Percentiles rank a stretch among this genome's conserved stretches.
phyloP scores from a whole-genome alignment of 2,797 vertebrate genomes.

The Semaprochilodus insignis region DNA sequence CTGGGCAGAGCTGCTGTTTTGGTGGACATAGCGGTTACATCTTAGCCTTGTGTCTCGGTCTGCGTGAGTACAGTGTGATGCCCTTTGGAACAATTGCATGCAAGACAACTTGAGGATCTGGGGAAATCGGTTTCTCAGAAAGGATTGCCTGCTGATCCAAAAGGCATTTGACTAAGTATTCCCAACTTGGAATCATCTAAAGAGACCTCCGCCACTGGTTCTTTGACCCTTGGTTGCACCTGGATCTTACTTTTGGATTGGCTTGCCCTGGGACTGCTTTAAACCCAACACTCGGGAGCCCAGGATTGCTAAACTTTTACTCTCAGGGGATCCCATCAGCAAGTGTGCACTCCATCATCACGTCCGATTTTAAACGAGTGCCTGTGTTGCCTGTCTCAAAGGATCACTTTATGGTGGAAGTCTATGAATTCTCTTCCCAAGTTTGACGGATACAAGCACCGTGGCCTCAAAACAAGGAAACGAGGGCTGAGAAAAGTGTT shows the following conservation, averaged over 20 bases:
- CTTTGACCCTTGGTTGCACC: neutral
- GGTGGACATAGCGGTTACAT: neutral
- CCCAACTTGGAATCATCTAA: neutral
- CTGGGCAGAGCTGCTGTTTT: conserved; percentile 14
- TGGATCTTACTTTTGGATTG: neutral
- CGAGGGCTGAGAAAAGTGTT: neutral
- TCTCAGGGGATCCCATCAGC: neutral
- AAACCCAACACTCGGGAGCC: neutral
- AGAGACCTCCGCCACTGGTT: neutral
- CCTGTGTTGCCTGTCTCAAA: neutral
- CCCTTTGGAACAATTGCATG: neutral
- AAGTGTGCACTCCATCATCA: neutral
- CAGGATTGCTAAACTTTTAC: neutral
- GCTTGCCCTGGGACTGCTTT: neutral
- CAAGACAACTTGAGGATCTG: neutral
- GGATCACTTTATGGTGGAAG: neutral
- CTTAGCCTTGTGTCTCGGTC: neutral
- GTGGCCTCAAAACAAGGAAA: neutral
- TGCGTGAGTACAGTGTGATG: neutral
- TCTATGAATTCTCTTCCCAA: neutral
- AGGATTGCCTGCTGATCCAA: neutral
- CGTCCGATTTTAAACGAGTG: neutral
- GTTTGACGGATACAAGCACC: neutral
- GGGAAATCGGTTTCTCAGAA: neutral
- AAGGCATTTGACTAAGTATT: neutral